Base-by-base conservation (phyloP, 2,797 vertebrate species). In the Sternotherus odoratus region DNA sequence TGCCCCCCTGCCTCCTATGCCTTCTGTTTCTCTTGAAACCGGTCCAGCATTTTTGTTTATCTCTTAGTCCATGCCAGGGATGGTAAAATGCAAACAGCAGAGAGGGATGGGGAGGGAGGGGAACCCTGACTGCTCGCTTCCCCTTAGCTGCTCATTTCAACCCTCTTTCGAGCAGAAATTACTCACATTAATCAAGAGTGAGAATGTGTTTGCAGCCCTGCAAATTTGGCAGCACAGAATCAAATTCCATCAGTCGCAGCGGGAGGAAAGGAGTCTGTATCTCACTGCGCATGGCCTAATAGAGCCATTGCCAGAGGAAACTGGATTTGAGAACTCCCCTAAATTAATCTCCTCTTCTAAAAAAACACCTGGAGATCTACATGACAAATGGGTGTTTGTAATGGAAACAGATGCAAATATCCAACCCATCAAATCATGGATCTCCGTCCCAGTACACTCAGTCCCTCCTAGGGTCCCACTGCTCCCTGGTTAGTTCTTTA, bases 81-180 rank as follows among this genome's bases (percentile, higher is more conserved):
- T 36, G 93, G 91, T 36, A 81, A 95, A 97, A 97, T 13, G 96
- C 85, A n/a, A 95, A 94, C 92, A 92, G 94, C 82, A 80, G 92
- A 10, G 86, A 95, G 91, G 75, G 39, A 82, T 85, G 82, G 86
- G 93, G 74, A 91, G 83, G 90, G 91, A 82, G 91, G 93, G 87
- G 89, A 96, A 83, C 90, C 93, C 91, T 92, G 85, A 1, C 43
- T 48, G 39, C 72, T 95, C 54, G 57, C 96, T 96, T 96, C 95
- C 95, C 92, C 91, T 96, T 75, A 90, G 94, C 97, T 95, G 95
- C 96, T 97, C 97, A 94, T 97, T 96, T 97, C 95, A 87, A 82
- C 91, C 97, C 95, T 81, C 96, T 94, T 85, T 95, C 93, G 30
- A 85, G 96, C 96, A 97, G 95, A 96, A 97, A 97, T 96, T 87